phyloP scores from a whole-genome alignment of 2,888 invertebrate genomes.

The Pseudoips prasinana region DNA sequence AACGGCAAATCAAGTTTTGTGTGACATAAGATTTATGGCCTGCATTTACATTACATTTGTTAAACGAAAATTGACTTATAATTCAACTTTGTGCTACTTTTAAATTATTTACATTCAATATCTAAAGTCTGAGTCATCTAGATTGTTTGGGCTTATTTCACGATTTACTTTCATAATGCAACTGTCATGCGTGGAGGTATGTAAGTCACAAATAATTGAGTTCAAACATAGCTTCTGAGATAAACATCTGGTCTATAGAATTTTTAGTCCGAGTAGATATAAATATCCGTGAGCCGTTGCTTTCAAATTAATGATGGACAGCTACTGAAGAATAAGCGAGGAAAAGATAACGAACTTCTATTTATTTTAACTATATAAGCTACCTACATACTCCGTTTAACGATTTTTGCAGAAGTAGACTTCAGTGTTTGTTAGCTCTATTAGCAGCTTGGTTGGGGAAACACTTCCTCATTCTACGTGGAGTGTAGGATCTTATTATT shows the following conservation, averaged over 20 bases:
- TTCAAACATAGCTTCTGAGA: constrained; percentile 55
- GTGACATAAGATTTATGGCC: constrained; percentile 34
- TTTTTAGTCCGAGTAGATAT: constrained; percentile 41
- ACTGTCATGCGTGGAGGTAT: constrained; percentile 47
- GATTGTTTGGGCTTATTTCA: constrained; percentile 35
- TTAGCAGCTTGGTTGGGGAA: too few relatives aligned
- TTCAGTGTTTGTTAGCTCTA: too few relatives aligned
- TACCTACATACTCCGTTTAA: not conserved
- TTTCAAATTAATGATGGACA: constrained; percentile 39
- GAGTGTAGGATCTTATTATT: too few relatives aligned
- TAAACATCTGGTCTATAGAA: constrained; percentile 49
- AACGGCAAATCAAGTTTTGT: constrained; percentile 33
- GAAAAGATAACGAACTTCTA: constrained; percentile 12
- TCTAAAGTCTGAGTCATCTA: constrained; percentile 36
- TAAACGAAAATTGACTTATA: constrained; percentile 27
- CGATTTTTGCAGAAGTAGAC: too few relatives aligned
- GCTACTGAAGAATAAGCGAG: constrained; percentile 30
- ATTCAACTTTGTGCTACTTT: constrained; percentile 25
- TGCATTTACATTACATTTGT: constrained; percentile 31
- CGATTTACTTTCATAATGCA: constrained; percentile 46
- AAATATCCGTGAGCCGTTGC: constrained; percentile 32
- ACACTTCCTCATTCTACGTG: too few relatives aligned
- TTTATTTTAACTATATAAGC: too few relatives aligned
- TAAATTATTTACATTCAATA: constrained; percentile 23
- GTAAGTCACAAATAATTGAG: constrained; percentile 57